phyloP scores from a whole-genome alignment of 2,797 vertebrate genomes.

The Sciurus carolinensis region DNA sequence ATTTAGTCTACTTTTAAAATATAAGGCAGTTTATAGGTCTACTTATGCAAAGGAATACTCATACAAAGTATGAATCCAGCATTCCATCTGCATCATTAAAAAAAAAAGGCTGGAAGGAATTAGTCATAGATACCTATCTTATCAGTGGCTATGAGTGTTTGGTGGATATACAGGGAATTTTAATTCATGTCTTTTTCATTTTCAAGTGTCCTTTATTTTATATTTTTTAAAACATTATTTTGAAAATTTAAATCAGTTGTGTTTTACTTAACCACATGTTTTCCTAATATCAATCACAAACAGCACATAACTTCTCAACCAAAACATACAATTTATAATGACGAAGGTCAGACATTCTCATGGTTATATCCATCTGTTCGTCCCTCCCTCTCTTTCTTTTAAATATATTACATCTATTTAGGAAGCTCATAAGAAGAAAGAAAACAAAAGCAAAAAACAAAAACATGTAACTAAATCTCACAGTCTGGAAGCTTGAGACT shows the following conservation, averaged over 20 bases:
- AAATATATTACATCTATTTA: neutral
- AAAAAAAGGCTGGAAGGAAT: neutral
- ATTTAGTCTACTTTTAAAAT: conserved; percentile 30
- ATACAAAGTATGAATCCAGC: neutral
- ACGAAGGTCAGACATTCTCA: neutral
- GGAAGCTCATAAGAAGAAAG: neutral
- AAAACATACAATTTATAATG: conserved; percentile 11
- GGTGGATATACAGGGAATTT: neutral
- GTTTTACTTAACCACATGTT: conserved; percentile 34
- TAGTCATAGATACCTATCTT: neutral
- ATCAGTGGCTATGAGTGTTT: neutral
- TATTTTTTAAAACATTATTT: conserved; percentile 19
- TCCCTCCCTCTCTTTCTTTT: neutral
- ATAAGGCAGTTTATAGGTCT: neutral
- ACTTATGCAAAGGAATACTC: neutral
- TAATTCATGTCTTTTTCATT: conserved; percentile 42
- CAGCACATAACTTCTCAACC: neutral
- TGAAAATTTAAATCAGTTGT: conserved; percentile 34
- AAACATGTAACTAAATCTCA: neutral
- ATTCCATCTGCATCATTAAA: neutral
- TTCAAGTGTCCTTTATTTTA: neutral
- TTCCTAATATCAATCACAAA: neutral
- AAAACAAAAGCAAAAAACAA: neutral
- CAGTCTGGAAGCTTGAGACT: neutral
- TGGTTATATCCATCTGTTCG: neutral